phyloP scores from a whole-genome alignment of 2,797 vertebrate genomes.

The Eospalax fontanierii region DNA sequence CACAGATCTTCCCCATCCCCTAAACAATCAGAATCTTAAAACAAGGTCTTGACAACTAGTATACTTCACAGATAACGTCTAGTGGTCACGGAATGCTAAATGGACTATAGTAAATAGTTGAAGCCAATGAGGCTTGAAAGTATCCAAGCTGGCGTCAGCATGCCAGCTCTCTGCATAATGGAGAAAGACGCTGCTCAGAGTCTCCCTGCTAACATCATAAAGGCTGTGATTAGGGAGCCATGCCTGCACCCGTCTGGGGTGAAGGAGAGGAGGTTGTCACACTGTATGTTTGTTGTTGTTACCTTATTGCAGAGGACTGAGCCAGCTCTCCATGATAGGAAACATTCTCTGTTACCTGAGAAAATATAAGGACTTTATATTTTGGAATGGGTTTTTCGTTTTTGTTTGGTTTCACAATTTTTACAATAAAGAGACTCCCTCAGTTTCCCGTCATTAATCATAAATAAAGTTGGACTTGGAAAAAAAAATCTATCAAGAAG shows the following conservation, averaged over 20 bases:
- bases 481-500: neutral
- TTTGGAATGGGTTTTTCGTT: too few species aligned
- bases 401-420: neutral
- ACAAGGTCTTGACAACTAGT: neutral
- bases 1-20: neutral
- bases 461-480: neutral
- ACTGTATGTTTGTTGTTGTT: neutral
- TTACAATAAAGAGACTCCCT: neutral
- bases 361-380: neutral
- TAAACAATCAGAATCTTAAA: neutral
- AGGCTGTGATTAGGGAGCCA: neutral
- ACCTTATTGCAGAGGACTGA: neutral
- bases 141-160: neutral
- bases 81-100: neutral
- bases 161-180: neutral
- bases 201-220: neutral
- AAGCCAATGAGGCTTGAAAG: neutral
- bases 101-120: neutral
- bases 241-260: accelerated
- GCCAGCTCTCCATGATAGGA: neutral
- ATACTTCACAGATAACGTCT: neutral
- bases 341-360: neutral
- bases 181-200: neutral
- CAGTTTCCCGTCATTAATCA: neutral
- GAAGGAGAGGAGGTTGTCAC: accelerated